Base-by-base conservation (phyloP, 2,888 invertebrate genomes). In the Eubasilissa splendida region DNA sequence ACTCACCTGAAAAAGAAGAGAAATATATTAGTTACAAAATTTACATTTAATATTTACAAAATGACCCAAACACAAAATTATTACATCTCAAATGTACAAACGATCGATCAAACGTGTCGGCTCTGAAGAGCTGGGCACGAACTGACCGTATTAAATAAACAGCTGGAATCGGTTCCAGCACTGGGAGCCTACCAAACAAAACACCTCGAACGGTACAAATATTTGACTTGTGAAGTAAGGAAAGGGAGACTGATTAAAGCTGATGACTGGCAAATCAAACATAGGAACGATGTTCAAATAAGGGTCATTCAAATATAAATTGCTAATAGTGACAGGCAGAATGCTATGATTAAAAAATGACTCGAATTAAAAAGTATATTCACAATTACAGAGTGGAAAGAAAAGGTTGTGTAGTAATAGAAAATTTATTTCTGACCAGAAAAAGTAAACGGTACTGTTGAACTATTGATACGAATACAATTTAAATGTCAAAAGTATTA, bases 201-300 rank as follows among this genome's bases (percentile, higher is more conserved):
- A 73, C 58, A 73, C 42, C 12, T 73, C 33, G 12, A 73, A 10
- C 33, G 58, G 58, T 56, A 73, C 12, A 56, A 73, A 73, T 73
- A 73, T 73, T 73, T 73, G 71, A 58, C 33, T 73, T 73, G 54
- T 58, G 71, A 31, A 73, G 58, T 73, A 73, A 73, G 56, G 33
- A 56, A 73, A 73, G 58, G 33, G 56, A 56, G 33, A 58, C 56
- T 73, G 71, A 73, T 73, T 73, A 73, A 73, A 58, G 56, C 71
- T 31, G 56, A 73, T 73, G 71, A 73, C 71, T 73, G 56, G 71
- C 71, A 73, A 73, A 73, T 11, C 58, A 9, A 42, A 73, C 31
- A 11, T 7, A 12, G 12, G 33, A 42, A 65, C 65, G 65, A 33
- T 33, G 33, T 65, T 73, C 71, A 56, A 58, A 73, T 58, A 56